Evolutionary conservation across 2,888 invertebrate genomes (phyloP), one percentile per base, ranked within the genome.

Genomic region (Ichneumoninae sp.): DNA sequence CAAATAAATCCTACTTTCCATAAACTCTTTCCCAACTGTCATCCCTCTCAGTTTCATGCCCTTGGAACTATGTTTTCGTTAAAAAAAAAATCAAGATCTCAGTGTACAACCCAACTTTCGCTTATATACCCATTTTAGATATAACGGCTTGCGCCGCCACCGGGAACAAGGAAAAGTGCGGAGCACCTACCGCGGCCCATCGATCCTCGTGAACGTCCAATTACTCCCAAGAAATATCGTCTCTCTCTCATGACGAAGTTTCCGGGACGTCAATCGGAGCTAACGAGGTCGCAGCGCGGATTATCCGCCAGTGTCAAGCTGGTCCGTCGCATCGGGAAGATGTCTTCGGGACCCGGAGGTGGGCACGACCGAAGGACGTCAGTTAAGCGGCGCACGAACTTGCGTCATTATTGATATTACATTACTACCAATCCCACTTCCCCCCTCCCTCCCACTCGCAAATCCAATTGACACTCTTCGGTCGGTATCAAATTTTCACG

Each of bases 171-270:
- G 19, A 65, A 75, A 50, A 65, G 33, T 47, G 33, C 33, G 19
- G 47, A 63, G 19, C 33, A 52, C 13, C 16, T 36, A 65, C 65
- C 36, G 33, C 22, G 8, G 68, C 63, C 63, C 75, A 79, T 82
- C 81, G 77, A 82, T 85, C 50, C 70, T 81, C 70, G 84, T 82
- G 70, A 81, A 75, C 66, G 81, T 85, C 78, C 78, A 81, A 81
- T 85, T 82, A 79, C 75, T 82, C 78, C 57, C 50, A 74, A 71
- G 84, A 70, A 78, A 79, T 70, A 79, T 40, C 75, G 71, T 47
- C 54, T 76, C 81, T 74, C 40, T 68, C 52, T 81, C 65, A 50
- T 57, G 74, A 75, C 78, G 78, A 68, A 80, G 75, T 76, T 85
- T 85, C 54, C 79, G 82, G 82, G 82, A 82, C 71, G 85, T 79